Conservation (phyloP, 2,888 invertebrate species). For the Cheilosia scutellata region DNA sequence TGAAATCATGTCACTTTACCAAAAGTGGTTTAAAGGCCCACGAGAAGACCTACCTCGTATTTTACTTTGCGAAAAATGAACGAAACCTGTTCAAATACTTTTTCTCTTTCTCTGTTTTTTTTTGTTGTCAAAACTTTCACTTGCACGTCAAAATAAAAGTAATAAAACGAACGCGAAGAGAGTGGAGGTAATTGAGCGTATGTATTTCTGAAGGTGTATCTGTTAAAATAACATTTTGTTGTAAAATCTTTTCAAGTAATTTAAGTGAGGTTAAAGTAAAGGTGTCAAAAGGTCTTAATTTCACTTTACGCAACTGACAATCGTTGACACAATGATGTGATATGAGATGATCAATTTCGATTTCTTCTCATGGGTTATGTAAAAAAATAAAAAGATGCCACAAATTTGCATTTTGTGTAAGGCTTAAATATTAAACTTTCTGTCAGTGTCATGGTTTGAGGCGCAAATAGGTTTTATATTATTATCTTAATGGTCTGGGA, state of each 20-base stretch:
- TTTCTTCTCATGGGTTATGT: slow-evolving; percentile 63
- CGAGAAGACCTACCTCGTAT: slow-evolving; percentile 42
- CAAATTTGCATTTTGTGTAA: slow-evolving; percentile 28
- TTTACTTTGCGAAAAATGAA: slow-evolving; percentile 46
- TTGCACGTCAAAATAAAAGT: slow-evolving; percentile 49
- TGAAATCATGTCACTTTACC: slow-evolving; percentile 72
- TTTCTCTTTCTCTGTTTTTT: slow-evolving; percentile 30
- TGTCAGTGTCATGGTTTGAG: neutral
- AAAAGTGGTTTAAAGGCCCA: slow-evolving; percentile 62
- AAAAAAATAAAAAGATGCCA: slow-evolving; percentile 23
- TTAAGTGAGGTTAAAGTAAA: slow-evolving; percentile 67
- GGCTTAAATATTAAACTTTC: slow-evolving; percentile 26
- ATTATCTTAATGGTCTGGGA: neutral
- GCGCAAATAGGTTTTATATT: neutral
- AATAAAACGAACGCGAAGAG: slow-evolving; percentile 26
- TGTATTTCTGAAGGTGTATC: slow-evolving; percentile 1
- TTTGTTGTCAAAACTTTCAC: slow-evolving; percentile 66
- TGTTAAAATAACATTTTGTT: too few relatives aligned
- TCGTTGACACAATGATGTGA: slow-evolving; percentile 36
- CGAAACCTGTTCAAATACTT: slow-evolving; percentile 52
- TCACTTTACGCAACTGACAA: slow-evolving; percentile 63
- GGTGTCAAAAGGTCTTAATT: slow-evolving; percentile 69
- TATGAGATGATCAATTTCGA: slow-evolving; percentile 55
- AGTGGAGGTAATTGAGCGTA: slow-evolving; percentile 54
- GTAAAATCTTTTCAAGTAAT: slow-evolving; percentile 9